These are phyloP conservation scores for Phoxinus dragarum DNA, from an alignment of 2,797 vertebrate genomes.

Conservation along the genomic window DNA sequence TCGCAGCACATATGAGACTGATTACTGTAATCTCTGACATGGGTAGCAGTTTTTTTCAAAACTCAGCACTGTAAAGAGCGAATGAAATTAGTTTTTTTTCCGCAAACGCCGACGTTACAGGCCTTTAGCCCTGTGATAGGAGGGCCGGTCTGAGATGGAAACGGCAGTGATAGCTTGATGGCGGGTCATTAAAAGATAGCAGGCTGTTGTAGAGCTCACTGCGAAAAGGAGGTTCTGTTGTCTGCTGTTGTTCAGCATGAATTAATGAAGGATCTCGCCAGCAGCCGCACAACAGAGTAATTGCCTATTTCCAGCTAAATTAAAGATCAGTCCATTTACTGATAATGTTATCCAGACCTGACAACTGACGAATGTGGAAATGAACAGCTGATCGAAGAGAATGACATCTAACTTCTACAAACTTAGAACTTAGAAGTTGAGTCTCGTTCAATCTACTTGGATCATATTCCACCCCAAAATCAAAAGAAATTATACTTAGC, in stretches of 20 bases:
- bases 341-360: slow-evolving; percentile 63
- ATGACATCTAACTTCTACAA: slow-evolving; percentile 28
- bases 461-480: not conserved
- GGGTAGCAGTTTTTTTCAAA: slow-evolving; percentile 19
- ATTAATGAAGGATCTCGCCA: slow-evolving; percentile 42
- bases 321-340: slow-evolving; percentile 56
- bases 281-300: slow-evolving; percentile 45
- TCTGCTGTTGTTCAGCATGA: slow-evolving; percentile 49
- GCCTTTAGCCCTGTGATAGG: slow-evolving; percentile 10
- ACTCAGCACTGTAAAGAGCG: slow-evolving; percentile 18
- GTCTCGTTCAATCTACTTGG: not conserved
- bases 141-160: slow-evolving; percentile 8
- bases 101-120: slow-evolving; percentile 9
- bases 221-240: slow-evolving; percentile 35
- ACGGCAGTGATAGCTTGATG: slow-evolving; percentile 38
- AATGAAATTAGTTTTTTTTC: slow-evolving; percentile 32
- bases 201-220: slow-evolving; percentile 20
- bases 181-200: slow-evolving; percentile 50
- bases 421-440: not conserved
- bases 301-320: slow-evolving; percentile 58
- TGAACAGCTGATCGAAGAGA: slow-evolving; percentile 77
- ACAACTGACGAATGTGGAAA: slow-evolving; percentile 81
- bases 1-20: slow-evolving; percentile 39
- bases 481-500: not conserved
- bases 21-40: slow-evolving; percentile 59